A percentile compares a stretch with the other conserved stretches of the same genome.
phyloP scores from a whole-genome alignment of 2,797 vertebrate genomes.

The Coracias cyanogaster region DNA sequence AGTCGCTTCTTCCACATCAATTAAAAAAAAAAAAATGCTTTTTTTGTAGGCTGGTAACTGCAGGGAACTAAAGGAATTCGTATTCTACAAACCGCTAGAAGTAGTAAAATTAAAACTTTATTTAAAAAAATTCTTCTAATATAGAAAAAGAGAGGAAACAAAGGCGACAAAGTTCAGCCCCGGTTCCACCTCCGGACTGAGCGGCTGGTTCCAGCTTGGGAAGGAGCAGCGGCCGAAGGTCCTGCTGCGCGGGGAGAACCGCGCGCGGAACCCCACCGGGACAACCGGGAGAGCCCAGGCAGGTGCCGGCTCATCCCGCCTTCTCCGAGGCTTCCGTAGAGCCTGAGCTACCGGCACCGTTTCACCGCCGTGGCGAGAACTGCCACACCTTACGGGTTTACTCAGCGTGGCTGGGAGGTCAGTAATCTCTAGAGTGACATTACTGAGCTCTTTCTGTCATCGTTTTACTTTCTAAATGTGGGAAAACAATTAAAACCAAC shows the following conservation, averaged over 20 bases:
- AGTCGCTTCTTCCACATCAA: too few species aligned
- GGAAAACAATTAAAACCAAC: not conserved
- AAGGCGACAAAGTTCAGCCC: not conserved
- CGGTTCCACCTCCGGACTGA: not conserved
- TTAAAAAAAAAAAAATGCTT: too few species aligned
- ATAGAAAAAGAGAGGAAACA: constrained; percentile 34
- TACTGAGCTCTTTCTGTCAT: not conserved
- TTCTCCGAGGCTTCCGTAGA: not conserved
- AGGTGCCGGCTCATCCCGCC: not conserved
- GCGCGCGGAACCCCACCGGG: too few species aligned
- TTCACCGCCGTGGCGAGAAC: not conserved
- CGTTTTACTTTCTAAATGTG: too few species aligned
- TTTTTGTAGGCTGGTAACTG: not conserved
- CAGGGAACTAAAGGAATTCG: not conserved
- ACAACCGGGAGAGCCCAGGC: not conserved
- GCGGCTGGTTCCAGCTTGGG: constrained; percentile 51
- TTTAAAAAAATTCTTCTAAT: constrained; percentile 60
- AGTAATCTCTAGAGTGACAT: too few species aligned
- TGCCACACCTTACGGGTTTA: fast-evolving
- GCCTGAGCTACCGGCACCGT: fast-evolving
- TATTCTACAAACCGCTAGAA: not conserved
- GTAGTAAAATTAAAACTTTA: constrained; percentile 45
- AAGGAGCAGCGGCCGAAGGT: constrained; percentile 38
- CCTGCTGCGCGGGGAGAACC: not conserved
- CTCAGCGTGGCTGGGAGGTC: not conserved